phyloP scores from a whole-genome alignment of 2,113 vertebrate genomes.

The Edolisoma coerulescens region DNA sequence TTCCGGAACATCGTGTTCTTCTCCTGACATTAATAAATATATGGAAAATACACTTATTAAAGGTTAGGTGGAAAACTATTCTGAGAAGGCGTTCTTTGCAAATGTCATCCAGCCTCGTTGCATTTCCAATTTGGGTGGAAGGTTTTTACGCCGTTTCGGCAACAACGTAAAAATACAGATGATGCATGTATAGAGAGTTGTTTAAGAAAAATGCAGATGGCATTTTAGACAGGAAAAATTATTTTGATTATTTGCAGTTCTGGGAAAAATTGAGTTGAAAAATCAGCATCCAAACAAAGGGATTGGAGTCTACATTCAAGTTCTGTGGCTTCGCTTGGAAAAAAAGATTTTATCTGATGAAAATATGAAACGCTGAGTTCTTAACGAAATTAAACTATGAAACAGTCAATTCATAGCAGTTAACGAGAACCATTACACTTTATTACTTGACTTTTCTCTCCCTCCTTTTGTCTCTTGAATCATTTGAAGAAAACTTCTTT shows the following conservation, averaged over 20 bases:
- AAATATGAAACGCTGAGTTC: neutral
- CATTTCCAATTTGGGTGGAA: neutral
- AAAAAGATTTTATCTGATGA: neutral
- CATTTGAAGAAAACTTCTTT: neutral
- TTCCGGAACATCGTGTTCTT: neutral
- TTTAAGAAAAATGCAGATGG: neutral
- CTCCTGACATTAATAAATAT: neutral
- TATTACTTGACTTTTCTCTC: constrained; percentile 5
- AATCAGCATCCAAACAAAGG: neutral
- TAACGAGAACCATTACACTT: constrained; percentile 3
- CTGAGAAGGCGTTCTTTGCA: neutral
- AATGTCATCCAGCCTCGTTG: neutral
- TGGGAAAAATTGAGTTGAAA: neutral
- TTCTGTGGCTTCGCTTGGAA: neutral
- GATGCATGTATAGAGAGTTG: neutral
- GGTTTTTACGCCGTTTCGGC: neutral
- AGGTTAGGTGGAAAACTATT: neutral
- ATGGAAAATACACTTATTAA: constrained; percentile 4
- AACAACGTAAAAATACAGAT: neutral
- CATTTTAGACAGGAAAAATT: neutral
- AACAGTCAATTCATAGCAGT: neutral
- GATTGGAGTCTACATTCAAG: neutral
- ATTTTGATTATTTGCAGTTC: neutral
- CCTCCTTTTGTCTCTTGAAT: neutral
- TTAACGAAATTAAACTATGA: neutral